Evolutionary conservation across 2,113 vertebrate genomes (phyloP), one percentile per base, ranked within the genome.

Genomic region (Corydoras maculifer): DNA sequence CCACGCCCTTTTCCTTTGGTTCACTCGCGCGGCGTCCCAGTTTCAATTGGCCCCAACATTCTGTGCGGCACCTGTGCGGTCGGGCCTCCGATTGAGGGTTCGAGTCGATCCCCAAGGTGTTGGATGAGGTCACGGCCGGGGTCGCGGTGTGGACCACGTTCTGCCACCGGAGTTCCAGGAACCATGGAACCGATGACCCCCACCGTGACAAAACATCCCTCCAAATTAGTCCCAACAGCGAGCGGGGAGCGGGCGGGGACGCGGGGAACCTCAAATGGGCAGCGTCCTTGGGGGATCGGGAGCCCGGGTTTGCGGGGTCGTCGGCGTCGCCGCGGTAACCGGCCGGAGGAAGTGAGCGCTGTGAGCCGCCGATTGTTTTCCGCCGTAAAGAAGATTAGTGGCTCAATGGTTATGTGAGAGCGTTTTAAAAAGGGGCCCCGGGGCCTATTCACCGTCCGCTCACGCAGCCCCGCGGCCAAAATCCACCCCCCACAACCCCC

Each of bases 341-440:
- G 75, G 62, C 83, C 82, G 81, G 82, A 86, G 83, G 87, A 82
- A 86, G 83, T 62, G 69, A 90, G 89, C 82, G 87, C 85, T 79
- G 86, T 79, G 79, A 82, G 81, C 86, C 88, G 87, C 88, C 84
- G 82, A 90, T 90, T 90, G 87, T 90, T 89, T 85, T 75, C 81
- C 80, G 18, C 73, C 82, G 85, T 87, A 88, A 90, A 90, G 85
- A 82, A 91, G 90, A 91, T 91, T 89, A 90, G 88, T 87, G 80
- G 77, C 82, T 89, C 86, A 88, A 87, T 89, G 85, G 87, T 86
- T 83, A 86, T 89, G 86, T 87, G 86, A 84, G 83, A 83, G 86
- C 83, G 82, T 86, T 88, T 88, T 81, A 11, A 85, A 84, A 87
- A 79, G 85, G 84, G 74, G 80, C 78, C 82, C 79, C 18, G 18